Evolutionary conservation across 2,888 invertebrate genomes (phyloP), one percentile per base, ranked within the genome.

Genomic region (Subacronicta megacephala): DNA sequence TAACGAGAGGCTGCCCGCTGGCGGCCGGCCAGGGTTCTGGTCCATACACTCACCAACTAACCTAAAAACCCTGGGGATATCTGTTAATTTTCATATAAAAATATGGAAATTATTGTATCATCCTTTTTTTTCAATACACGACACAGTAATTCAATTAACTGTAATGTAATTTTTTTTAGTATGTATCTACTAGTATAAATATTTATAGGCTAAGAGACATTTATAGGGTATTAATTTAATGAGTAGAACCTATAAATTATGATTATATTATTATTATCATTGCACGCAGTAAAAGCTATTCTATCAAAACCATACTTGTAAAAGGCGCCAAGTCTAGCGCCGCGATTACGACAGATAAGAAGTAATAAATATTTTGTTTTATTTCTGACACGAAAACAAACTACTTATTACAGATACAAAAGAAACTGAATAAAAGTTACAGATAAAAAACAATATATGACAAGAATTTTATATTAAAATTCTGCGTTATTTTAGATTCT

Each of bases 61-160:
- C 88, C 88, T 75, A 89, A 80, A 87, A 82, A 86, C 82, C 83
- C 84, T 72, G 58, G 70, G 83, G 84, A 82, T 74, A 78, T 76
- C 56, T 63, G 57, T 73, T 58, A 78, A 78, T 74, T 75, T 73
- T 72, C 80, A 75, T 74, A 75, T 77, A 80, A 81, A 81, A 77
- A 73, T 65, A 65, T 75, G 72, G 73, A 65, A 62, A 75, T 75
- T 75, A 33, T 44, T 17, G 69, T 72, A 75, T 64, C 52, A 49
- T 71, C 50, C 41, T 75, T 75, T 72, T 42, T 70, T 71, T 64
- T 62, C 63, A 67, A 72, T 66, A 59, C 59, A 57, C 70, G 50
- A 72, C 69, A 59, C 63, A 66, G 73, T 72, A 70, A 76, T 80
- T 70, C 72, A 73, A 65, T 70, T 56, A 12, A 2, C 37, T 51